Evolutionary conservation across 2,888 invertebrate species (phyloP).

Genomic region (Ellobium chinense): DNA sequence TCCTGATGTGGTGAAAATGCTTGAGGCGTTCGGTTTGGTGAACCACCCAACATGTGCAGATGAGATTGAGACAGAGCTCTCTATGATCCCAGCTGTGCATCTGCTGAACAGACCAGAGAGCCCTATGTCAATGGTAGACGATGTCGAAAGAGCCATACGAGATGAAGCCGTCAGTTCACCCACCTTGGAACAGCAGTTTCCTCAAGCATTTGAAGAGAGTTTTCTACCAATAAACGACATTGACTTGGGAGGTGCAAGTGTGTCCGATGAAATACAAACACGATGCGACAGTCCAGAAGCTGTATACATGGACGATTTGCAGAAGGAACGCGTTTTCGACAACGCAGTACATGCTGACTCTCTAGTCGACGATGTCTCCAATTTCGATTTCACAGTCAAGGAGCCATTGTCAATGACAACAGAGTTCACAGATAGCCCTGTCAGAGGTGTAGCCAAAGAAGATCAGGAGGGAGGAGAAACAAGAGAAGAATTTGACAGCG

Average conservation of each 20-base stretch:
- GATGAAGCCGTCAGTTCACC: not conserved
- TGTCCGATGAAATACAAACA: not conserved
- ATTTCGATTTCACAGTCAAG: slow-evolving; percentile 36
- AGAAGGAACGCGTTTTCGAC: not conserved
- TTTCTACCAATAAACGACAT: slow-evolving; percentile 35
- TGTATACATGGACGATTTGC: not conserved
- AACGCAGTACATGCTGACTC: not conserved
- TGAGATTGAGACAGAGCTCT: slow-evolving; percentile 20
- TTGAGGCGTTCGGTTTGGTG: slow-evolving; percentile 40
- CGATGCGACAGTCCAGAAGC: slow-evolving; percentile 34
- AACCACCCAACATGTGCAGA: slow-evolving; percentile 9
- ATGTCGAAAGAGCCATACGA: not conserved
- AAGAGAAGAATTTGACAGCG: not conserved
- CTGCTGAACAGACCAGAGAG: slow-evolving; percentile 35
- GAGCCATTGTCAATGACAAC: slow-evolving; percentile 19
- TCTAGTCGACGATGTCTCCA: slow-evolving; percentile 30
- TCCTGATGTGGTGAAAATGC: slow-evolving; percentile 37
- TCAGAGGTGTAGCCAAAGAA: not conserved
- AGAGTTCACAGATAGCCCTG: not conserved
- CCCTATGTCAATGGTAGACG: slow-evolving; percentile 5
- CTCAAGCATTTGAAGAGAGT: slow-evolving; percentile 27
- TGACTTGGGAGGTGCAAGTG: slow-evolving; percentile 2
- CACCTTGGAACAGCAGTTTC: not conserved
- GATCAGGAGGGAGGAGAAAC: not conserved
- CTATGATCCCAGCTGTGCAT: not conserved